These are phyloP conservation scores for Helarctos malayanus DNA, from an alignment of 2,797 vertebrate genomes.

Conservation along the genomic window DNA sequence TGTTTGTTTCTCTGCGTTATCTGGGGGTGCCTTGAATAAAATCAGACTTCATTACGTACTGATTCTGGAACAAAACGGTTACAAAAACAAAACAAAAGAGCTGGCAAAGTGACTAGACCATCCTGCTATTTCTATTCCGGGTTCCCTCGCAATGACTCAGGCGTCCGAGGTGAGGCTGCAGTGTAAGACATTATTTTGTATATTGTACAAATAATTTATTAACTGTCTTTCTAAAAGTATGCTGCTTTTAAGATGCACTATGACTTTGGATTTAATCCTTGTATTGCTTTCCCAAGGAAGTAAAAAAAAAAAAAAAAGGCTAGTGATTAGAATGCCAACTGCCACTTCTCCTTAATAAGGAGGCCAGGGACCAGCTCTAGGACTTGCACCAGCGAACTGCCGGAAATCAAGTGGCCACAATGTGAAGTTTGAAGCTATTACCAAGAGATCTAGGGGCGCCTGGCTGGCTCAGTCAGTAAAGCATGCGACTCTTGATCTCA, in stretches of 20 bases:
- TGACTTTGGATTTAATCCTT: slow-evolving; percentile 91
- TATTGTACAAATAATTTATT: slow-evolving; percentile 91
- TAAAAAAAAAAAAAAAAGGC: slow-evolving; percentile 83
- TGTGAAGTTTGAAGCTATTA: slow-evolving; percentile 72
- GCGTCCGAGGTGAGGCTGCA: slow-evolving; percentile 91
- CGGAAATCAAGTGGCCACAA: slow-evolving; percentile 74
- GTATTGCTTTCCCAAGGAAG: slow-evolving; percentile 88
- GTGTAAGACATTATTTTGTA: slow-evolving; percentile 89
- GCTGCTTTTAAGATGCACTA: slow-evolving; percentile 92
- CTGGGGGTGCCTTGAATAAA: slow-evolving; percentile 94
- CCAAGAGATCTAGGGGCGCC: slow-evolving; percentile 50
- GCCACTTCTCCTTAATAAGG: slow-evolving; percentile 87
- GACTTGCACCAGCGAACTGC: slow-evolving; percentile 80
- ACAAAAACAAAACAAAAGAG: slow-evolving; percentile 61
- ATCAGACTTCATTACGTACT: slow-evolving; percentile 88
- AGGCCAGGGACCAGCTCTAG: slow-evolving; percentile 73
- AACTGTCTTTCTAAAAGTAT: slow-evolving; percentile 90
- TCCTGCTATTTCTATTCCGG: slow-evolving; percentile 86
- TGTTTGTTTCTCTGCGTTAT: slow-evolving; percentile 92
- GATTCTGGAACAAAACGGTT: slow-evolving; percentile 91
- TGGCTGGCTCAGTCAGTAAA: not conserved
- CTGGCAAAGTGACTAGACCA: slow-evolving; percentile 81
- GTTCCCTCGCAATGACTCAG: slow-evolving; percentile 88
- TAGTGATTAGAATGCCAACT: slow-evolving; percentile 86
- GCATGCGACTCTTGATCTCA: not conserved